Percentiles rank a stretch among this genome's conserved stretches.
phyloP scores from a whole-genome alignment of 2,888 invertebrate species.

The Liodrosophila aerea region DNA sequence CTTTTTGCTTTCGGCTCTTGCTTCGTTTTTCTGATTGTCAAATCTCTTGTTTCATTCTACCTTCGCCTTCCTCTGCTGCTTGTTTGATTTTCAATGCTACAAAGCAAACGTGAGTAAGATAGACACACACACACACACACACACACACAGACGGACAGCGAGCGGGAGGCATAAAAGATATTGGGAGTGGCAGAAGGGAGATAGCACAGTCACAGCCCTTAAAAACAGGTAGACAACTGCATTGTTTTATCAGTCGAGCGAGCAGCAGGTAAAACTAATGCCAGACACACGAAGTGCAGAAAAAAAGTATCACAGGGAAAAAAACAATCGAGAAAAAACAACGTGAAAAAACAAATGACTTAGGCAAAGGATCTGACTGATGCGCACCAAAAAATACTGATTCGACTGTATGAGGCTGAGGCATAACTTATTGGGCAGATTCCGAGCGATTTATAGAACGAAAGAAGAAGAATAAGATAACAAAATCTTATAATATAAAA shows the following conservation, averaged over 20 bases:
- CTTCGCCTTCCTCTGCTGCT: slow-evolving; percentile 30
- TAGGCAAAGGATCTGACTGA: slow-evolving; percentile 42
- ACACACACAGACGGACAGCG: too few species aligned
- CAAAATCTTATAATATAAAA: too few species aligned
- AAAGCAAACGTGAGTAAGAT: slow-evolving; percentile 5
- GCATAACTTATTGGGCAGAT: slow-evolving; percentile 27
- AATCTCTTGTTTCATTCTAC: slow-evolving; percentile 40
- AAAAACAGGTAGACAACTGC: slow-evolving; percentile 67
- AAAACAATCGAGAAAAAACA: not conserved
- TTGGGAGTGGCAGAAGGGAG: slow-evolving; percentile 51
- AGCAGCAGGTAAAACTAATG: slow-evolving; percentile 63
- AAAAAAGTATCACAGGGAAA: slow-evolving; percentile 1
- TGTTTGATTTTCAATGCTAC: slow-evolving; percentile 30
- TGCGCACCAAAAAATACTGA: not conserved
- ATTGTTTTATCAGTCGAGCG: slow-evolving; percentile 62
- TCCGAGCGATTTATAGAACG: not conserved
- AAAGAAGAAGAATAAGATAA: too few species aligned
- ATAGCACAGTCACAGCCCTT: slow-evolving; percentile 53
- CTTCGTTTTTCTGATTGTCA: slow-evolving; percentile 60
- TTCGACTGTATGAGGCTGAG: slow-evolving; percentile 10
- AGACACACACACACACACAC: too few species aligned
- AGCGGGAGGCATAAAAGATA: slow-evolving; percentile 2
- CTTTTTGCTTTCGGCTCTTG: slow-evolving; percentile 49
- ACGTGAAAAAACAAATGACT: slow-evolving; percentile 38
- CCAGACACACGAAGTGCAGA: slow-evolving; percentile 43